A percentile compares a stretch with the other conserved stretches of the same genome.
Evolutionary conservation across 2,888 invertebrate species (phyloP).

Genomic region (Drosophila suboccidentalis): DNA sequence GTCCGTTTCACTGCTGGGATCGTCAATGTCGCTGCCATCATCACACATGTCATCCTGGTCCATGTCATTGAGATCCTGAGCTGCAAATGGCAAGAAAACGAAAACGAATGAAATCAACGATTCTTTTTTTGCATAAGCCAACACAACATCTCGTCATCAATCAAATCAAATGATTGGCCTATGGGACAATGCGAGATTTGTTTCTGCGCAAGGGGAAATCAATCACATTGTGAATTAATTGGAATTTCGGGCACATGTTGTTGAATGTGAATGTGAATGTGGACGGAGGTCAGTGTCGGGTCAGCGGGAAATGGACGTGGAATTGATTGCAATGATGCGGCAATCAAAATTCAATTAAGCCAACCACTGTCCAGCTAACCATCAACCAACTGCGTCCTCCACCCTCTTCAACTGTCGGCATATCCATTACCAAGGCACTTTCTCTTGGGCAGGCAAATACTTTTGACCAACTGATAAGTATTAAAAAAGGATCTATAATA

Average conservation of each 20-base stretch:
- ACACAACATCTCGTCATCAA: constrained; percentile 62
- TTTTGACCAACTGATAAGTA: not conserved
- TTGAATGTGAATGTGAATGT: constrained; percentile 5
- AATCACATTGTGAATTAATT: constrained; percentile 79
- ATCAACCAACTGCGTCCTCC: constrained; percentile 16
- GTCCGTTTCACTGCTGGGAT: constrained; percentile 85
- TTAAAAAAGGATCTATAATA: not conserved
- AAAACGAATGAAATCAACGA: not conserved
- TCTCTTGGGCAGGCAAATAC: constrained; percentile 1
- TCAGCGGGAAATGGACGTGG: constrained; percentile 19
- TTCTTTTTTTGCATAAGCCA: constrained; percentile 56
- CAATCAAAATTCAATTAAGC: constrained; percentile 82
- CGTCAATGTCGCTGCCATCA: constrained; percentile 86
- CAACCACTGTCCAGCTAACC: constrained; percentile 27
- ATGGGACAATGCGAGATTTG: constrained; percentile 40
- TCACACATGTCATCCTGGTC: constrained; percentile 86
- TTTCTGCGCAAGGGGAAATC: constrained; percentile 57
- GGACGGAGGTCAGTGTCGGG: constrained; percentile 13
- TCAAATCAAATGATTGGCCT: constrained; percentile 58
- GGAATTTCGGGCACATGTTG: constrained; percentile 70
- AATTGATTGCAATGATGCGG: constrained; percentile 69
- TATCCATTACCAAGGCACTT: constrained; percentile 34
- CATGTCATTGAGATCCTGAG: constrained; percentile 85
- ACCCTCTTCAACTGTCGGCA: not conserved
- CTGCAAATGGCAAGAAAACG: constrained; percentile 63